phyloP scores from a whole-genome alignment of 2,797 vertebrate species.

The Mergus octosetaceus region DNA sequence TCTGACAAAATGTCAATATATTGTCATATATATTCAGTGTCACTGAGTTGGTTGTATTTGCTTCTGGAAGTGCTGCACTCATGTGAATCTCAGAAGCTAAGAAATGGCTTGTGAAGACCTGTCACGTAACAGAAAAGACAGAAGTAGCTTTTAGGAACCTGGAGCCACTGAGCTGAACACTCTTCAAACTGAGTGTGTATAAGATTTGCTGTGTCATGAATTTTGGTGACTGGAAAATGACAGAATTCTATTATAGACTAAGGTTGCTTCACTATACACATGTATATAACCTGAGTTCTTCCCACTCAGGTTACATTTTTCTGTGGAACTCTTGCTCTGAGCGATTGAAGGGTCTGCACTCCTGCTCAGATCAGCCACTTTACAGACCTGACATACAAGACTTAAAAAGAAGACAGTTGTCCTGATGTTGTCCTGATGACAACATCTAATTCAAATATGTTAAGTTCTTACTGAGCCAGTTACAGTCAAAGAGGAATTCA shows the following conservation, averaged over 20 bases:
- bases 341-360: neutral
- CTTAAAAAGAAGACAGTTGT: neutral
- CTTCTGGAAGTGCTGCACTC: neutral
- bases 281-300: neutral
- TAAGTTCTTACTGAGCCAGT: neutral
- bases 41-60: conserved; percentile 10
- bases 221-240: neutral
- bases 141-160: neutral
- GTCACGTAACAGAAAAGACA: neutral
- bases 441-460: neutral
- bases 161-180: neutral
- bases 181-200: neutral
- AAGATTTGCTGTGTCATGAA: neutral
- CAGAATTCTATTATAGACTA: neutral
- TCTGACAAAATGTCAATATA: conserved; percentile 66
- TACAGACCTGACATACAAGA: neutral
- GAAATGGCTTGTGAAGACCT: neutral
- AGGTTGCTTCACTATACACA: fast-evolving
- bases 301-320: neutral
- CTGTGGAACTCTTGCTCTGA: neutral
- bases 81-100: neutral
- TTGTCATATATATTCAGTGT: conserved; percentile 51
- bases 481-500: neutral
- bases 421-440: neutral
- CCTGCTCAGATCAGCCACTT: neutral